These are phyloP conservation scores for Dicentrarchus labrax DNA, from an alignment of 2,113 vertebrate genomes.

Conservation along the genomic window DNA sequence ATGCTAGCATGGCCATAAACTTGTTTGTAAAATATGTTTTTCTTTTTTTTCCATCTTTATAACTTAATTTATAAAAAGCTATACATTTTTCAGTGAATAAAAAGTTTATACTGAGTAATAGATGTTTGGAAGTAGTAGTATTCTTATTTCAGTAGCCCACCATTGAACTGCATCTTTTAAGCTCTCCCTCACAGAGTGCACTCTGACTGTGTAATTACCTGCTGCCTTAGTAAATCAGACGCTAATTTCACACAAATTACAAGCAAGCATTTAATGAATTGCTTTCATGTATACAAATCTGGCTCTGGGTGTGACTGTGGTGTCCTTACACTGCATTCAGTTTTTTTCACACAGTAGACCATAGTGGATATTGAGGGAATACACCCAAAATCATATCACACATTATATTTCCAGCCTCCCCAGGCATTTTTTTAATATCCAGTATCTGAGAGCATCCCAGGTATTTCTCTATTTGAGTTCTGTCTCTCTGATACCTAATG, in stretches of 20 bases:
- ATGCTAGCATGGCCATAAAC: neutral
- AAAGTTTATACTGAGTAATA: neutral
- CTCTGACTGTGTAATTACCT: slow-evolving; percentile 46
- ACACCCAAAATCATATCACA: neutral
- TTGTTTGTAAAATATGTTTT: neutral
- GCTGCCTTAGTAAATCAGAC: slow-evolving; percentile 27
- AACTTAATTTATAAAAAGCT: neutral
- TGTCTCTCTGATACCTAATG: slow-evolving; percentile 4
- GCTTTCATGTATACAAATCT: slow-evolving; percentile 41
- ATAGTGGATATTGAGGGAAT: neutral
- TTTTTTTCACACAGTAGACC: slow-evolving; percentile 4
- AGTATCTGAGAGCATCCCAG: slow-evolving; percentile 11
- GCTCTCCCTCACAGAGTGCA: slow-evolving; percentile 21
- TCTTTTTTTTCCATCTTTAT: neutral
- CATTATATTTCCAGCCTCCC: neutral
- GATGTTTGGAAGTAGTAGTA: no score
- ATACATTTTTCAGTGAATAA: neutral
- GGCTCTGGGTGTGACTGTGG: neutral
- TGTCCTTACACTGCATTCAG: neutral
- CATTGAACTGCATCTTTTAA: slow-evolving; percentile 5
- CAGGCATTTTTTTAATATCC: slow-evolving; percentile 17
- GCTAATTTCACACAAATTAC: slow-evolving; percentile 49
- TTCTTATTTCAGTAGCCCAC: neutral
- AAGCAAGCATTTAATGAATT: slow-evolving; percentile 39
- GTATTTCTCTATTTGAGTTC: slow-evolving; percentile 9